Evolutionary conservation across 1,140 invertebrate genomes (phyloP), one percentile per base, ranked within the genome.

Genomic region (Polypedilum vanderplanki): DNA sequence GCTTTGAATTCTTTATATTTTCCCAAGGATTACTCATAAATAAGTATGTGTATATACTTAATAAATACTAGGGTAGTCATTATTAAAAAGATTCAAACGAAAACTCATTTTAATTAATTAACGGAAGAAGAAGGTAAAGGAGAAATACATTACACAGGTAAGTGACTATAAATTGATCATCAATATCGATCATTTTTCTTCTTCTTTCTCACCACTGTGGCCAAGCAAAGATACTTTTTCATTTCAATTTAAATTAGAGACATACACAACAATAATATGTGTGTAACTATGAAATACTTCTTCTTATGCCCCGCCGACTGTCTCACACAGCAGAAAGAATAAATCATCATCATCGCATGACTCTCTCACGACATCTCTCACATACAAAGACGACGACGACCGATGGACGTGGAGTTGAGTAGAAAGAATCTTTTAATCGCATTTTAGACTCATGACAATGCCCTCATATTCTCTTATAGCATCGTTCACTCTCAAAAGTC

Each of bases 21-120:
- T 70, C 65, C 65, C 46, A 57, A 57, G 46, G 46, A 57, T 57
- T 57, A 57, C 46, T 12, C 46, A 57, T n/a, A 57, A 57, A 3
- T 57, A 4, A 57, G 24, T 57, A 57, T 4, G 15, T n/a, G n/a
- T 57, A 57, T 12, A 57, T 57, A 57, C 10, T n/a, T 57, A 57
- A 57, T 57, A 57, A n/a, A 57, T 57, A 57, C n/a, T 57, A 57
- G n/a, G 46, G 46, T 57, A 57, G 46, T 57, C 46, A 57, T 57
- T n/a, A 57, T 57, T 33, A 57, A 57, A 57, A 15, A 9, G 46
- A 57, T 57, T 4, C n/a, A 57, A 57, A 57, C 46, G 46, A 57
- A 57, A n/a, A 57, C 46, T 57, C 46, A 57, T 57, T 70, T 70
- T 70, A 70, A 70, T 70, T 70, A 70, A 70, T 70, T 70, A 70